These are phyloP conservation scores for Temnothorax ravouxi DNA, from an alignment of 2,888 invertebrate species.

Conservation along the genomic window DNA sequence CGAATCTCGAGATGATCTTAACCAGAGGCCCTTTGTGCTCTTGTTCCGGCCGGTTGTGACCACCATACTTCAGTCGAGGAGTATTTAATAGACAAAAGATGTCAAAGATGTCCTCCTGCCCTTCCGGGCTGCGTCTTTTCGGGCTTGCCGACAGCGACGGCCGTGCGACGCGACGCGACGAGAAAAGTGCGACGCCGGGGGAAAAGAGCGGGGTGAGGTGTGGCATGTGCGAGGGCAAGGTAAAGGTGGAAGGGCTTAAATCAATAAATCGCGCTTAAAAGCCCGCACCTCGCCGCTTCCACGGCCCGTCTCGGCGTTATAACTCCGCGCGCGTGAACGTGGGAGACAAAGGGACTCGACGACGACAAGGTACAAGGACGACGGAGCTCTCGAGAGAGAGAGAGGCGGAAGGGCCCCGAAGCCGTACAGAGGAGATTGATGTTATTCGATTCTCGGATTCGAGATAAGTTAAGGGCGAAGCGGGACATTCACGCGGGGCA, in stretches of 20 bases:
- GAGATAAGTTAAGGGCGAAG: slow-evolving; percentile 69
- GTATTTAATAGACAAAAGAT: slow-evolving; percentile 71
- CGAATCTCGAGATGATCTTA: slow-evolving; percentile 68
- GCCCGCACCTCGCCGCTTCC: slow-evolving; percentile 63
- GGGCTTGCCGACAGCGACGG: slow-evolving; percentile 4
- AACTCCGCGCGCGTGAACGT: slow-evolving; percentile 74
- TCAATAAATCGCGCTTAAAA: slow-evolving; percentile 80
- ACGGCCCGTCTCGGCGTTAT: slow-evolving; percentile 71
- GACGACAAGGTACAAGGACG: slow-evolving; percentile 77
- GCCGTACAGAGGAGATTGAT: slow-evolving; percentile 77
- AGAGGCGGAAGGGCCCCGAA: slow-evolving; percentile 60
- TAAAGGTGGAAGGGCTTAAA: slow-evolving; percentile 76
- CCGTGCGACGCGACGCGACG: background rate
- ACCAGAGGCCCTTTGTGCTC: slow-evolving; percentile 67
- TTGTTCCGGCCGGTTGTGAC: slow-evolving; percentile 33
- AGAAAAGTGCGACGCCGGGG: slow-evolving; percentile 47
- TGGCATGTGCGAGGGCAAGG: slow-evolving; percentile 62
- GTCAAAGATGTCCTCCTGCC: slow-evolving; percentile 58
- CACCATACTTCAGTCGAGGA: slow-evolving; percentile 55
- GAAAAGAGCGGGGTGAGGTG: slow-evolving; percentile 41
- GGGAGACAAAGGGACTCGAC: slow-evolving; percentile 77
- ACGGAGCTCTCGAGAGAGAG: slow-evolving; percentile 22
- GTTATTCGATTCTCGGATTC: slow-evolving; percentile 79
- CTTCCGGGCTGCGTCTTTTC: slow-evolving; percentile 57
- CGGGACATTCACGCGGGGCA: slow-evolving; percentile 53